These are phyloP conservation scores for Asarcornis scutulata DNA, from an alignment of 2,113 vertebrate genomes.

Conservation along the genomic window DNA sequence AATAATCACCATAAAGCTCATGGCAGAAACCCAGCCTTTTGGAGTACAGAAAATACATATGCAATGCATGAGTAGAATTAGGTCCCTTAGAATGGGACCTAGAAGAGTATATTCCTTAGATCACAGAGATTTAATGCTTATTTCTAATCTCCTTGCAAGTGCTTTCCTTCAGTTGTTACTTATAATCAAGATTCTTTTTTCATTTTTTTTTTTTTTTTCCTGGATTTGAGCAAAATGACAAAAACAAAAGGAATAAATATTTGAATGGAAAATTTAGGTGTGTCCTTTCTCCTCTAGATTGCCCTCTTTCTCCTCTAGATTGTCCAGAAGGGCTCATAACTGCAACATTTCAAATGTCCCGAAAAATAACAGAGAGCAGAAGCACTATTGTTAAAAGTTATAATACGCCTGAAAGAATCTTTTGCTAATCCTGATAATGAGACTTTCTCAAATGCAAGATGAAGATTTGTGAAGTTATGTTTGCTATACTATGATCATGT, in stretches of 20 bases:
- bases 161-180: not conserved
- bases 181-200: not conserved
- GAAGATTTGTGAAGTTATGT: not conserved
- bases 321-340: not conserved
- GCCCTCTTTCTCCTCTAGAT: not conserved
- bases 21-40: not conserved
- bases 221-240: not conserved
- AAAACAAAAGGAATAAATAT: not conserved
- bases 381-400: not conserved
- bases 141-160: not conserved
- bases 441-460: not conserved
- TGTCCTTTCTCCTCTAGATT: not conserved
- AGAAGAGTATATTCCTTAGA: not conserved
- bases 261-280: not conserved
- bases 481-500: not conserved
- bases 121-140: not conserved
- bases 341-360: not conserved
- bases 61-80: not conserved
- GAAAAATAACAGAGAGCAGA: not conserved
- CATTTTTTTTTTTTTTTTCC: no score
- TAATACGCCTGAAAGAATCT: rapidly evolving
- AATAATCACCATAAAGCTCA: not conserved
- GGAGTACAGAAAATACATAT: not conserved
- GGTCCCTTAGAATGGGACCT: rapidly evolving
- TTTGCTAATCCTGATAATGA: not conserved